Evolutionary conservation across 2,888 invertebrate species (phyloP).

Genomic region (Dusona sp.): DNA sequence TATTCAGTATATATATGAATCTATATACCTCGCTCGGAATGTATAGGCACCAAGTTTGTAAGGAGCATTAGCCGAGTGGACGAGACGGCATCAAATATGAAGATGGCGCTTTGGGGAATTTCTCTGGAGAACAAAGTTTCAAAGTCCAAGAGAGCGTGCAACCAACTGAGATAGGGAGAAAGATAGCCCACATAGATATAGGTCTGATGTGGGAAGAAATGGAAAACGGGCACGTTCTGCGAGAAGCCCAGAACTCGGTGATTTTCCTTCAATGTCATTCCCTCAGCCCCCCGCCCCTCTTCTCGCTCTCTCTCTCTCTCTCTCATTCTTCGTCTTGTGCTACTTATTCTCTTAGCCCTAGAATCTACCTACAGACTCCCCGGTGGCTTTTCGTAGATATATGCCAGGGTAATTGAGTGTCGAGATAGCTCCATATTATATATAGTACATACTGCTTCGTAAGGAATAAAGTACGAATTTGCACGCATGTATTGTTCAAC

Average conservation of each 20-base stretch:
- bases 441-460: slow-evolving; percentile 26
- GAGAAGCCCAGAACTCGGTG: slow-evolving; percentile 34
- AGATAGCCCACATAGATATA: slow-evolving; percentile 34
- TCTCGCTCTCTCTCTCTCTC: slow-evolving; percentile 3
- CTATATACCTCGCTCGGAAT: neutral
- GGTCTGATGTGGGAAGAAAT: slow-evolving; percentile 41
- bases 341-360: slow-evolving; percentile 46
- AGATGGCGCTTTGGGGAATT: slow-evolving; percentile 81
- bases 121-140: slow-evolving; percentile 79
- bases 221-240: slow-evolving; percentile 42
- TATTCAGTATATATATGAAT: slow-evolving; percentile 2
- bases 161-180: slow-evolving; percentile 42
- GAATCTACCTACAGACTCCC: slow-evolving; percentile 66
- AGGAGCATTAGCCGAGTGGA: slow-evolving; percentile 80
- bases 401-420: slow-evolving; percentile 56
- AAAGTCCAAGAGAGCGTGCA: slow-evolving; percentile 69
- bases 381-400: slow-evolving; percentile 61
- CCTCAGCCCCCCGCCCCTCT: slow-evolving; percentile 6
- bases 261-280: slow-evolving; percentile 53
- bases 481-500: slow-evolving; percentile 19
- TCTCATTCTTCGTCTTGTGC: neutral
- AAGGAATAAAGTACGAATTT: slow-evolving; percentile 51
- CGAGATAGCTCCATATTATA: slow-evolving; percentile 48
- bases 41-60: slow-evolving; percentile 77
- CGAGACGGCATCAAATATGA: slow-evolving; percentile 82